A percentile compares a stretch with the other conserved stretches of the same genome.
These are phyloP conservation scores for Drosophila paranaensis DNA, from an alignment of 2,888 invertebrate species.

Conservation along the genomic window DNA sequence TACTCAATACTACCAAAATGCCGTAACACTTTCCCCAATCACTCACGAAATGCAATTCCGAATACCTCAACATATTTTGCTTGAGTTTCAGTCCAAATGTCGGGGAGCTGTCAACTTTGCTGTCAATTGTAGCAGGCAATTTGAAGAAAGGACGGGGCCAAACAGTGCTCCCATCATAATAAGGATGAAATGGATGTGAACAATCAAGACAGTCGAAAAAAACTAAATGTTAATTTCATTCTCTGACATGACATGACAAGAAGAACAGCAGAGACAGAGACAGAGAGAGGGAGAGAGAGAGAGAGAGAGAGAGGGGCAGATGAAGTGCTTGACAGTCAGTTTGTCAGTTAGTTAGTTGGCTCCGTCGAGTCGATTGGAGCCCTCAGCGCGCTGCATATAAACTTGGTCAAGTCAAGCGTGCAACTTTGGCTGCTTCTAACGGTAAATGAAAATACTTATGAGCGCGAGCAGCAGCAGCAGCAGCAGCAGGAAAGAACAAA, in stretches of 20 bases:
- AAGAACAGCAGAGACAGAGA: slow-evolving; percentile 11
- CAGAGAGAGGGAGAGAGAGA: not conserved
- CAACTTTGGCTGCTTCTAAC: slow-evolving; percentile 67
- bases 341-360: slow-evolving; percentile 21
- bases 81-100: slow-evolving; percentile 28
- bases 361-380: slow-evolving; percentile 1
- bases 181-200: slow-evolving; percentile 18
- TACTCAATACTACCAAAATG: not conserved
- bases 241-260: slow-evolving; percentile 60
- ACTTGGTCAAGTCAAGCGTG: slow-evolving; percentile 53
- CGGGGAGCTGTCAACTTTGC: slow-evolving; percentile 43
- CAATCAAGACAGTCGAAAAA: slow-evolving; percentile 4
- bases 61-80: not conserved
- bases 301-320: not conserved
- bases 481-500: not conserved
- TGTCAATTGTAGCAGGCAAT: slow-evolving; percentile 25
- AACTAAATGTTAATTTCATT: slow-evolving; percentile 61
- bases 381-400: slow-evolving; percentile 15
- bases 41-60: not conserved
- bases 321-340: slow-evolving; percentile 6
- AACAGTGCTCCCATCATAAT: slow-evolving; percentile 9
- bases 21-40: not conserved
- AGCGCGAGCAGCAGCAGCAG: slow-evolving; percentile 12
- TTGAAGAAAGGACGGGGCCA: slow-evolving; percentile 17
- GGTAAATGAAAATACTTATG: slow-evolving; percentile 61